Evolutionary conservation across 2,888 invertebrate genomes (phyloP).

Genomic region (Drosophila meridionalis): DNA sequence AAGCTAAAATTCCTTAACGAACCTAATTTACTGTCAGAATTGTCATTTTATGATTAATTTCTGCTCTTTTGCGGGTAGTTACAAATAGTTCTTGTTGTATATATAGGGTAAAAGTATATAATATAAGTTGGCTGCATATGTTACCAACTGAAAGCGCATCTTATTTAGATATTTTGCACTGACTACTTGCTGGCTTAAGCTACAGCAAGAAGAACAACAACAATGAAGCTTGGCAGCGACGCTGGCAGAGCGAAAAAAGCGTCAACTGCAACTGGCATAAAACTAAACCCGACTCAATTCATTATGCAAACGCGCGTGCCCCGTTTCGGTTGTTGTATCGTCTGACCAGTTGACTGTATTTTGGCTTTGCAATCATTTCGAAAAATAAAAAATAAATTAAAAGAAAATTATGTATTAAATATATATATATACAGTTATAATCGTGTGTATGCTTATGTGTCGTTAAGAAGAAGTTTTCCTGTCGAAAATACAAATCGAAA

Average conservation of each 20-base stretch:
- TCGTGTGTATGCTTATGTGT: conserved; percentile 3
- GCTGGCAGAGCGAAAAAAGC: conserved; percentile 26
- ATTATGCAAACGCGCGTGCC: conserved; percentile 82
- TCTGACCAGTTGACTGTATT: conserved; percentile 49
- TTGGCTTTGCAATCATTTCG: conserved; percentile 19
- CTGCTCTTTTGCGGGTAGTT: not conserved
- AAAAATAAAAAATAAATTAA: conserved; percentile 6
- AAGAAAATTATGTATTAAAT: conserved; percentile 3
- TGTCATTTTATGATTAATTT: no score
- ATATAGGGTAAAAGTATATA: not conserved
- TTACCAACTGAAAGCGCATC: conserved; percentile 24
- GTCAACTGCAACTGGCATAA: conserved; percentile 71
- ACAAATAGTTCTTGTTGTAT: not conserved
- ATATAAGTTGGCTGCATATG: conserved; percentile 3
- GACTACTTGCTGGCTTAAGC: conserved; percentile 13
- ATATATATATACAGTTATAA: not conserved
- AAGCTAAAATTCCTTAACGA: no score
- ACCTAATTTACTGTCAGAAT: no score
- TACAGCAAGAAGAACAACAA: conserved; percentile 11
- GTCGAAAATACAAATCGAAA: conserved; percentile 1
- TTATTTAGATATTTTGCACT: conserved; percentile 30
- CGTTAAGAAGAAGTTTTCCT: conserved; percentile 11
- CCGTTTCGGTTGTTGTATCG: conserved; percentile 76
- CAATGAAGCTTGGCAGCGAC: conserved; percentile 21
- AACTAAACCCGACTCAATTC: conserved; percentile 76